These are phyloP conservation scores for Bolinopsis microptera DNA, from an alignment of 37 sponge, comb jelly and placozoan genomes.

Conservation along the genomic window DNA sequence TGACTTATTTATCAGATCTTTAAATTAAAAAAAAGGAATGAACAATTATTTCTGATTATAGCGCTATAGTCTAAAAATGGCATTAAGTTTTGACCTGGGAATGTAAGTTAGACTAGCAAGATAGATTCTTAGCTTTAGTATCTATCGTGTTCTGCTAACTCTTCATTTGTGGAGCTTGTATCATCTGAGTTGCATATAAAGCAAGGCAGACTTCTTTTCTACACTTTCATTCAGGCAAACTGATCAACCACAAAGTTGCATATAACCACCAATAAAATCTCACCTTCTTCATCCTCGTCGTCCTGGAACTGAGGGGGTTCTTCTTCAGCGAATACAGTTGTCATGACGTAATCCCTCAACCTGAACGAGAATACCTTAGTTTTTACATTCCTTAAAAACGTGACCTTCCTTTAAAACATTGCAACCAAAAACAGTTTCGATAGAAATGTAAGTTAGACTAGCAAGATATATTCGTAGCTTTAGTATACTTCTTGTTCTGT, in stretches of 20 bases:
- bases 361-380: background rate
- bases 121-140: background rate
- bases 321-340: conserved; percentile 71
- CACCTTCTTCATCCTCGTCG: conserved; percentile 70
- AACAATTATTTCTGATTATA: too few species aligned
- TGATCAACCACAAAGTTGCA: background rate
- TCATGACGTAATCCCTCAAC: conserved; percentile 74
- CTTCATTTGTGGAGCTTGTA: conserved; percentile 37
- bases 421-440: background rate
- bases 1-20: too few species aligned
- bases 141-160: conserved; percentile 3
- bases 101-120: background rate
- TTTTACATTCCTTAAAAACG: background rate
- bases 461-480: background rate
- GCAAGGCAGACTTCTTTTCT: conserved; percentile 5
- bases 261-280: background rate
- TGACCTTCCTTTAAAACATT: background rate
- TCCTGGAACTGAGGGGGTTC: conserved; percentile 69
- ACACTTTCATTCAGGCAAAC: background rate
- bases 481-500: background rate
- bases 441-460: background rate
- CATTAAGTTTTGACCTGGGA: background rate
- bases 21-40: too few species aligned
- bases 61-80: too few species aligned
- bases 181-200: conserved; percentile 2